Conservation (phyloP, 2,797 vertebrate species). For the Poeciliopsis infans region DNA sequence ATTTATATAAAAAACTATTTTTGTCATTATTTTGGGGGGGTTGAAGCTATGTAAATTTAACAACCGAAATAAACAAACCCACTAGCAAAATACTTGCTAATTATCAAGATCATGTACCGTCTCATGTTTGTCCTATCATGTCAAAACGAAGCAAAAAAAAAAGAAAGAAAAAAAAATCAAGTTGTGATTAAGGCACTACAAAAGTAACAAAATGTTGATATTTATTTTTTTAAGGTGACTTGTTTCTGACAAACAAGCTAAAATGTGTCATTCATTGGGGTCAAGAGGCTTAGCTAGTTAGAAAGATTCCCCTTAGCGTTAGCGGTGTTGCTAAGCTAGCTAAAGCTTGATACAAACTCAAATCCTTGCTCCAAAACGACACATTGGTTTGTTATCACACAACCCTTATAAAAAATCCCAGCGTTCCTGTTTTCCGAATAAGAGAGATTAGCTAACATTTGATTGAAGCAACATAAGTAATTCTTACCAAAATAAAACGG, state of each 20-base stretch:
- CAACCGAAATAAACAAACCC: not conserved
- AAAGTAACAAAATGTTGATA: not conserved
- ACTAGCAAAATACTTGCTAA: not conserved
- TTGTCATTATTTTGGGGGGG: not conserved
- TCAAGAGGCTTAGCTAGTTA: not conserved
- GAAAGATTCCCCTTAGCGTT: not conserved
- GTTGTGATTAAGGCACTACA: not conserved
- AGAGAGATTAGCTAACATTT: constrained; percentile 14
- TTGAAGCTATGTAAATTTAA: not conserved
- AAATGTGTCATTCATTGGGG: not conserved
- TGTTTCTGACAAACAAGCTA: not conserved
- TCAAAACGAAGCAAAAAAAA: not conserved
- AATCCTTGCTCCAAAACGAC: not conserved
- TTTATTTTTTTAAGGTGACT: not conserved
- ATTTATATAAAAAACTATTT: not conserved
- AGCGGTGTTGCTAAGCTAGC: not conserved
- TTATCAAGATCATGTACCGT: not conserved
- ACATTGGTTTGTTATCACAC: not conserved
- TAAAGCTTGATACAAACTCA: not conserved
- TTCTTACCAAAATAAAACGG: not conserved
- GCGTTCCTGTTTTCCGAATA: constrained; percentile 23
- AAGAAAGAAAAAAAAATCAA: not conserved
- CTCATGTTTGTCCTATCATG: not conserved
- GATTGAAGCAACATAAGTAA: not conserved
- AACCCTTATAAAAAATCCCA: not conserved